Evolutionary conservation across 2,888 invertebrate genomes (phyloP).

Genomic region (Drosophila pseudotakahashii): DNA sequence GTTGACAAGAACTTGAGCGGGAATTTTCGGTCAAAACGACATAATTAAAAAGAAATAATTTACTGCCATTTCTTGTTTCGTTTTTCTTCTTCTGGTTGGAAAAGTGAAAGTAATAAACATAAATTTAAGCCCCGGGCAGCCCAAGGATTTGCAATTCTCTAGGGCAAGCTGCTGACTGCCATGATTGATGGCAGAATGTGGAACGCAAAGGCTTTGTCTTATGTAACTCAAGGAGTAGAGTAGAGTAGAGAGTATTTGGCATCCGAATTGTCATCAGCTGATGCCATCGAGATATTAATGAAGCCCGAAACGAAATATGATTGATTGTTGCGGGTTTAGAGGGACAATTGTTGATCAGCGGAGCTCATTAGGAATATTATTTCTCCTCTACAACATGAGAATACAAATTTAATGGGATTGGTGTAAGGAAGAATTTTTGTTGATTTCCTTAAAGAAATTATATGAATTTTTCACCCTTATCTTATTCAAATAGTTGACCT

Average conservation of each 20-base stretch:
- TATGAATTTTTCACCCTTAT: background rate
- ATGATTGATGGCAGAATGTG: conserved; percentile 62
- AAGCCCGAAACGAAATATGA: conserved; percentile 44
- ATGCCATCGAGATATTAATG: conserved; percentile 60
- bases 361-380: conserved; percentile 16
- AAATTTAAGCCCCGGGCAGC: conserved; percentile 50
- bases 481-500: background rate
- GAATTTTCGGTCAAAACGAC: conserved; percentile 54
- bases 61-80: conserved; percentile 42
- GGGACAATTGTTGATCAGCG: conserved; percentile 49
- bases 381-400: background rate
- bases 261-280: conserved; percentile 50
- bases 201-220: conserved; percentile 29
- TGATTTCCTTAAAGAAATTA: background rate
- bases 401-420: background rate
- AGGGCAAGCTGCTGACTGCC: conserved; percentile 48
- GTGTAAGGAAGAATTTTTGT: background rate
- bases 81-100: conserved; percentile 1
- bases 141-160: conserved; percentile 40
- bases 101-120: conserved; percentile 56
- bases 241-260: conserved; percentile 14
- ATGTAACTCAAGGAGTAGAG: conserved; percentile 28
- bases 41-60: conserved; percentile 72
- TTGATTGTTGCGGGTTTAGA: conserved; percentile 49
- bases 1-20: conserved; percentile 49